Conservation (phyloP, 2,113 vertebrate species). For the Merops nubicus region DNA sequence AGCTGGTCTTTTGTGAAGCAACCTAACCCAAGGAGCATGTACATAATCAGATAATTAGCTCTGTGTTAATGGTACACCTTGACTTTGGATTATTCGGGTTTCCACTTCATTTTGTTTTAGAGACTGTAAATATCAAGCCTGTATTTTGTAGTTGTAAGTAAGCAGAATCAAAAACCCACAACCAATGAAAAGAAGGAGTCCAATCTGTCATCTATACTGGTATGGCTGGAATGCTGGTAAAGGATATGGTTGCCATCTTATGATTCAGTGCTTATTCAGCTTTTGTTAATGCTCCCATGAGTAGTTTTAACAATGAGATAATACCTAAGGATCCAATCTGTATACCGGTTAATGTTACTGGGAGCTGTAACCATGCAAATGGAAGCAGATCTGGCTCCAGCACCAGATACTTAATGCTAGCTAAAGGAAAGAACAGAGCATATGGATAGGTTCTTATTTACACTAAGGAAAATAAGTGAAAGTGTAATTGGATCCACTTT, state of each 20-base stretch:
- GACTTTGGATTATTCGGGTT: background rate
- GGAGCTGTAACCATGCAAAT: background rate
- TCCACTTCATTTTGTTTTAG: background rate
- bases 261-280: background rate
- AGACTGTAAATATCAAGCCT: background rate
- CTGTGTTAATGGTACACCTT: background rate
- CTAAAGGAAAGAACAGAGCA: background rate
- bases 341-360: background rate
- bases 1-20: background rate
- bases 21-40: background rate
- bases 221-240: conserved; percentile 21
- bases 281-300: background rate
- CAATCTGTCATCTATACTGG: background rate
- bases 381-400: background rate
- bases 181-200: background rate
- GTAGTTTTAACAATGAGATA: conserved; percentile 30
- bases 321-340: background rate
- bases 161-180: background rate
- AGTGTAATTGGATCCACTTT: background rate
- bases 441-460: background rate
- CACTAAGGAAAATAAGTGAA: background rate
- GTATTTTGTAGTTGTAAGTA: background rate
- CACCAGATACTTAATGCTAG: background rate
- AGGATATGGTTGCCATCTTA: background rate
- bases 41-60: conserved; percentile 11